Evolutionary conservation across 2,797 vertebrate genomes (phyloP).

Genomic region (Botia kubotai): DNA sequence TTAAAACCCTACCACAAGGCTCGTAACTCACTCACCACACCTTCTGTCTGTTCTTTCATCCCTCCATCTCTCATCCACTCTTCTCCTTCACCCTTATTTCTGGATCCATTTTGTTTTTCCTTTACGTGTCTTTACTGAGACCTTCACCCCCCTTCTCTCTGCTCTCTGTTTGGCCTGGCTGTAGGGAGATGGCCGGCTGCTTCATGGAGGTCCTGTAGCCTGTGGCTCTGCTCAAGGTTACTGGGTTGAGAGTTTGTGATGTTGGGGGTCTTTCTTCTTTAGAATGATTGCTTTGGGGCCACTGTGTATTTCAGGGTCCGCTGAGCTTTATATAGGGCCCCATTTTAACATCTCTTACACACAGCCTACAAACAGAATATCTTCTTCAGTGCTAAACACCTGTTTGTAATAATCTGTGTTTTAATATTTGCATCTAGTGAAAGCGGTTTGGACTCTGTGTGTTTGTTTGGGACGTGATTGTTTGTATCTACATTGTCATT

Average conservation of each 20-base stretch:
- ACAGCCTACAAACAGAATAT: background rate
- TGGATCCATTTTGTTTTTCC: constrained; percentile 21
- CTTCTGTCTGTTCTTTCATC: constrained; percentile 47
- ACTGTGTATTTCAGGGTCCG: constrained; percentile 43
- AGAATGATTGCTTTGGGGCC: constrained; percentile 48
- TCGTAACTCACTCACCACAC: constrained; percentile 46
- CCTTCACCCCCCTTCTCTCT: background rate
- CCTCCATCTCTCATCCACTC: constrained; percentile 45
- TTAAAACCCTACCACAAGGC: constrained; percentile 31
- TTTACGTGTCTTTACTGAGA: background rate
- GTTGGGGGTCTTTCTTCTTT: constrained; percentile 39
- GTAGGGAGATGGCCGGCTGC: constrained; percentile 28
- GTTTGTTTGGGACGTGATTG: background rate
- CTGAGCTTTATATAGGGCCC: constrained; percentile 40
- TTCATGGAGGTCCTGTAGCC: constrained; percentile 56
- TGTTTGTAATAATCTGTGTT: constrained; percentile 24
- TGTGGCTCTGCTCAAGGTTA: constrained; percentile 25
- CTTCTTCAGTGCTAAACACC: constrained; percentile 1
- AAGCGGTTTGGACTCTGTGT: background rate
- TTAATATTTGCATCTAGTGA: constrained; percentile 17
- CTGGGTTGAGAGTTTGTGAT: constrained; percentile 39
- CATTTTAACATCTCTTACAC: constrained; percentile 12
- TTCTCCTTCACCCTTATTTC: constrained; percentile 23
- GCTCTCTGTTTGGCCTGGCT: constrained; percentile 19
- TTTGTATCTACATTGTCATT: constrained; percentile 16